These are phyloP conservation scores for Geodia barretti DNA, from an alignment of 37 sponge, comb jelly and placozoan genomes.

Conservation along the genomic window DNA sequence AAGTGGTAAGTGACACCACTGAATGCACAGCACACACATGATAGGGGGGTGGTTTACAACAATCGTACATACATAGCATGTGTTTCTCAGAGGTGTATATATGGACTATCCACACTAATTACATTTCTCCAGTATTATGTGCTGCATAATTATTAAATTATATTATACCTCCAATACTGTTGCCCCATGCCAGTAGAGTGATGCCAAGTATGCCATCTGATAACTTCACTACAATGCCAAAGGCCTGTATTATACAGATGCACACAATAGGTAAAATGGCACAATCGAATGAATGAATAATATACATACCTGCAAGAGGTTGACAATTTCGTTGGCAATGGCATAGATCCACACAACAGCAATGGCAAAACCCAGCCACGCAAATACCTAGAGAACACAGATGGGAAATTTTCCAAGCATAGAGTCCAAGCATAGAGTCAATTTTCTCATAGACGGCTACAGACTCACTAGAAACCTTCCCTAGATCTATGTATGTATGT, in stretches of 20 bases:
- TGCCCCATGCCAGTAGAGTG: slow-evolving; percentile 98
- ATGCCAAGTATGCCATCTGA: slow-evolving; percentile 92
- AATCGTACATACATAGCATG: neutral
- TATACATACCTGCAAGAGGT: slow-evolving; percentile 78
- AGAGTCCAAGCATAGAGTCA: too few species aligned
- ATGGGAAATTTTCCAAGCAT: too few species aligned
- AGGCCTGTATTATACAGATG: slow-evolving; percentile 52
- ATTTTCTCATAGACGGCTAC: too few species aligned
- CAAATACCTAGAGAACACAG: slow-evolving; percentile 72
- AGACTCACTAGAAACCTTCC: too few species aligned
- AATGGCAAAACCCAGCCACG: slow-evolving; percentile 88
- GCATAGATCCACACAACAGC: slow-evolving; percentile 95
- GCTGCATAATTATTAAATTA: too few species aligned
- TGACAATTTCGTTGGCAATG: slow-evolving; percentile 95
- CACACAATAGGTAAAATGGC: neutral
- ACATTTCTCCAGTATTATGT: neutral
- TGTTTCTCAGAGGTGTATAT: neutral
- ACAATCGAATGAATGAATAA: neutral
- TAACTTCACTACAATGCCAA: slow-evolving; percentile 84
- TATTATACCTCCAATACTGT: slow-evolving; percentile 95
- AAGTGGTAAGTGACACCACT: neutral
- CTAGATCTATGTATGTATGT: too few species aligned
- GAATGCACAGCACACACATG: neutral
- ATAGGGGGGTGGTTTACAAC: neutral
- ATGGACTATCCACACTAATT: neutral